Evolutionary conservation across 2,113 vertebrate species (phyloP).

Genomic region (Psophia crepitans): DNA sequence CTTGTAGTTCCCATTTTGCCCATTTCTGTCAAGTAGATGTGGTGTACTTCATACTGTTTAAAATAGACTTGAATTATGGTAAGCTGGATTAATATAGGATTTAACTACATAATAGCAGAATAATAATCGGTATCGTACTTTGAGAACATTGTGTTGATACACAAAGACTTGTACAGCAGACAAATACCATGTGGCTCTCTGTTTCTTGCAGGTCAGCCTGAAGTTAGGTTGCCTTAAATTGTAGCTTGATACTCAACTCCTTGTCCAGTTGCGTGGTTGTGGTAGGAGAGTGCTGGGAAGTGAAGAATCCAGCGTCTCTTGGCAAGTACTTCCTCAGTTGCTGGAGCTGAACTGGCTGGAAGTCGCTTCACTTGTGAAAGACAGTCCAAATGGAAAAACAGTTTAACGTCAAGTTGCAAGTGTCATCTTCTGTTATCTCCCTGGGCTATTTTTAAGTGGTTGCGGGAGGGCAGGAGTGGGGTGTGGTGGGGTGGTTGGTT

Average conservation of each 20-base stretch:
- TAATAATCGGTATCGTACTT: neutral
- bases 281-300: neutral
- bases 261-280: neutral
- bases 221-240: neutral
- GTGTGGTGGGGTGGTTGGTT: no score
- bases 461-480: no score
- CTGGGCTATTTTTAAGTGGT: neutral
- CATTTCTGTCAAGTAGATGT: neutral
- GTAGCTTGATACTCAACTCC: neutral
- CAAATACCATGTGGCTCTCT: neutral
- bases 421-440: neutral
- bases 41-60: neutral
- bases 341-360: neutral
- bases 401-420: neutral
- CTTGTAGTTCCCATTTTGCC: neutral
- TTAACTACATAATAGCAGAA: neutral
- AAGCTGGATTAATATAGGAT: neutral
- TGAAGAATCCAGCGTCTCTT: neutral
- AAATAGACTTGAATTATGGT: neutral
- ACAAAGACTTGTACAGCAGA: neutral
- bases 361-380: neutral
- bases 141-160: neutral
- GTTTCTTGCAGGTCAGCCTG: neutral
- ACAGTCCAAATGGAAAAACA: neutral
- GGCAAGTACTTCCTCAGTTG: neutral